Percentiles rank a stretch among this genome's conserved stretches.
These are phyloP conservation scores for Henricia sp. DNA, from an alignment of 53 echinoderm and acorn worm species.

Conservation along the genomic window DNA sequence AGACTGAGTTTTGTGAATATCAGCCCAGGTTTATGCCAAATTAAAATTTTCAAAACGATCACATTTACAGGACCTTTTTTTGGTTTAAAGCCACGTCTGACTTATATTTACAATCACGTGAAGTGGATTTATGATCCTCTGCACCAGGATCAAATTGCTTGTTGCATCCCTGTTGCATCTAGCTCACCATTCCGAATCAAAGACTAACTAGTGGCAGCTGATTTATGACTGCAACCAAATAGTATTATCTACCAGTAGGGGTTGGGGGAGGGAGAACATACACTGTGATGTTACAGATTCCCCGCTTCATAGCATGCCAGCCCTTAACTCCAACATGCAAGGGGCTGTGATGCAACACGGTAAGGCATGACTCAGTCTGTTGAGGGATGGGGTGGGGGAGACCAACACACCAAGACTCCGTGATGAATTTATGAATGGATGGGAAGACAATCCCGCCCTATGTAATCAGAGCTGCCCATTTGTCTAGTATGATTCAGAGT, in stretches of 20 bases:
- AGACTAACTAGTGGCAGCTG: background rate
- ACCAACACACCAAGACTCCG: background rate
- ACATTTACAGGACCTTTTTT: no score
- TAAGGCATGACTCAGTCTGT: conserved; percentile 41
- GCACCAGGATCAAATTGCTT: conserved; percentile 31
- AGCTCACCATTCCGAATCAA: background rate
- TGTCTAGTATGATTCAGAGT: conserved; percentile 48
- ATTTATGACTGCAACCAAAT: conserved; percentile 35
- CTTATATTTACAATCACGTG: conserved; percentile 2
- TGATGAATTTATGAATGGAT: conserved; percentile 33
- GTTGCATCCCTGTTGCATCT: background rate
- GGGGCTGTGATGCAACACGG: background rate
- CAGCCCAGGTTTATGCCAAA: no score
- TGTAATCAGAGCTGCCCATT: conserved; percentile 52
- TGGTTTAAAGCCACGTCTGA: no score
- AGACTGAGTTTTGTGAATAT: no score
- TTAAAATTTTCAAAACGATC: no score
- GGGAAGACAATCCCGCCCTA: conserved; percentile 9
- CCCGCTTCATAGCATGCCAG: no score
- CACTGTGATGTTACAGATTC: conserved; percentile 18
- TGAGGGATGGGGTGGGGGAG: conserved; percentile 24
- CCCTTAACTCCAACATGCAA: background rate
- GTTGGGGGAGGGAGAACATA: background rate
- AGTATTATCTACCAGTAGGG: conserved; percentile 42
- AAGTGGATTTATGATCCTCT: conserved; percentile 25